A percentile compares a stretch with the other conserved stretches of the same genome.
These are phyloP conservation scores for Lycocorax pyrrhopterus DNA, from an alignment of 2,113 vertebrate genomes.

Conservation along the genomic window DNA sequence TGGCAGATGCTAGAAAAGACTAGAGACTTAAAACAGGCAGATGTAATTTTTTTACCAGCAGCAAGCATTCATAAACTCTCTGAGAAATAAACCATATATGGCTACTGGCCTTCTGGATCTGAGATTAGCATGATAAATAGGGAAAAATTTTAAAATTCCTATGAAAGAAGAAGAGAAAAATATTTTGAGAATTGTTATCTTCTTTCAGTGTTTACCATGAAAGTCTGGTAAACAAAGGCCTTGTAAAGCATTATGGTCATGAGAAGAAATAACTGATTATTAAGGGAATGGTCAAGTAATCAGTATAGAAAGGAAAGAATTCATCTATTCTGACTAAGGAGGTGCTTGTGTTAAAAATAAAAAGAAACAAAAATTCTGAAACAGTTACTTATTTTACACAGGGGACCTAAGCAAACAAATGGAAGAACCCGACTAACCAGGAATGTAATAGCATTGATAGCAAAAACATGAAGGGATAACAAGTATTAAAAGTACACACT, in stretches of 20 bases:
- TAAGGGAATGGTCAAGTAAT: neutral
- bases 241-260: neutral
- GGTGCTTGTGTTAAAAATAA: neutral
- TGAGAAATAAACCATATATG: neutral
- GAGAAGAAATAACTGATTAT: neutral
- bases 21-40: neutral
- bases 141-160: neutral
- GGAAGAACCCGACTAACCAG: neutral
- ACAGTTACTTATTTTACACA: neutral
- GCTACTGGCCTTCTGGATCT: neutral
- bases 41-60: neutral
- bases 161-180: neutral
- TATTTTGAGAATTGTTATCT: neutral
- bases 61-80: neutral
- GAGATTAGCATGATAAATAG: neutral
- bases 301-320: neutral
- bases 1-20: neutral
- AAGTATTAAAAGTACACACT: neutral
- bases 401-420: neutral
- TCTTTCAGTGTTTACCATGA: neutral
- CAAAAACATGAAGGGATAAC: neutral
- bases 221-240: neutral
- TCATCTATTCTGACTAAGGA: neutral
- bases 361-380: neutral
- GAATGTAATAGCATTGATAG: neutral